These are phyloP conservation scores for Picathartes gymnocephalus DNA, from an alignment of 2,113 vertebrate genomes.

Conservation along the genomic window DNA sequence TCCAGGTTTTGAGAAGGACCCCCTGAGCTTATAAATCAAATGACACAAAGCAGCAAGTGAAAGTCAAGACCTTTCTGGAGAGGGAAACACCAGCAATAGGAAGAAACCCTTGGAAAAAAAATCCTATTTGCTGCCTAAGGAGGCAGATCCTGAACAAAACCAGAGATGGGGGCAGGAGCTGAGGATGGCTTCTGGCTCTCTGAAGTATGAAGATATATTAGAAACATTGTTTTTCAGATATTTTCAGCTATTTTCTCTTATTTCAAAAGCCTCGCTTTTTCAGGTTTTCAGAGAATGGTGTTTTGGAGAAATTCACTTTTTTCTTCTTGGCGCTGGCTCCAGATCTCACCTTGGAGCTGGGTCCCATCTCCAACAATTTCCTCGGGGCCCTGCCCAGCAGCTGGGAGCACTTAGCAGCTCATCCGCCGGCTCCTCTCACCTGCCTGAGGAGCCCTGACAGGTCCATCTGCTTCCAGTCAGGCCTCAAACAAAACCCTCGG, in stretches of 20 bases:
- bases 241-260: neutral
- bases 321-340: neutral
- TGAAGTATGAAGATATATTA: neutral
- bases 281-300: neutral
- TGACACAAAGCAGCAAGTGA: neutral
- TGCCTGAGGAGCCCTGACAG: conserved; percentile 60
- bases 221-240: neutral
- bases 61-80: conserved; percentile 6
- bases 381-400: conserved; percentile 55
- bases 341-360: conserved; percentile 17
- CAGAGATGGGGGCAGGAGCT: neutral
- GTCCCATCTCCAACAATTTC: conserved; percentile 59
- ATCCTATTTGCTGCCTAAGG: neutral
- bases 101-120: neutral
- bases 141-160: neutral
- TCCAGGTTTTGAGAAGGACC: neutral
- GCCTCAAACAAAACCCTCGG: neutral
- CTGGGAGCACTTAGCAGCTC: conserved; percentile 76
- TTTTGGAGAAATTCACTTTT: conserved; percentile 27
- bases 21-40: conserved; percentile 22
- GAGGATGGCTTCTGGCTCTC: neutral
- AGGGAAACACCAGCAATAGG: neutral
- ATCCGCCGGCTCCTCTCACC: conserved; percentile 63
- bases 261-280: neutral
- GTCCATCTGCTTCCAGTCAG: conserved; percentile 73